A percentile compares a stretch with the other conserved stretches of the same genome.
These are phyloP conservation scores for Lagopus leucura DNA, from an alignment of 2,113 vertebrate genomes.

Conservation along the genomic window DNA sequence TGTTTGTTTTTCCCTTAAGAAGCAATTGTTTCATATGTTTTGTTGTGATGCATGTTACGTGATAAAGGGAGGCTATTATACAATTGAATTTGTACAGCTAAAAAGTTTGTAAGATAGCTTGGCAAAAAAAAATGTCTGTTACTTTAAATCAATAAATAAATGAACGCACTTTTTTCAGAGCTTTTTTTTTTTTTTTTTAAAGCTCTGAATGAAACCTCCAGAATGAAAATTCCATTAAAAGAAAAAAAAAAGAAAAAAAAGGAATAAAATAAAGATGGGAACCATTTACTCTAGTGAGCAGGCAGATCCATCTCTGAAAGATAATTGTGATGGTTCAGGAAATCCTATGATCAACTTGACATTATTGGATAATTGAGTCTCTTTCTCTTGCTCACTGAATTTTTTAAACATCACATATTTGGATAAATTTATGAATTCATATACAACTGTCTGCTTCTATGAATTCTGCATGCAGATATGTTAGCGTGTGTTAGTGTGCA, in stretches of 20 bases:
- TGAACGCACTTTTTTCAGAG: neutral
- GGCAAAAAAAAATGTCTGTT: neutral
- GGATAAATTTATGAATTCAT: neutral
- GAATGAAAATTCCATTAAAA: neutral
- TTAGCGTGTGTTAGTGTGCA: neutral
- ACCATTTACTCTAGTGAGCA: neutral
- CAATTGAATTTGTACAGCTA: neutral
- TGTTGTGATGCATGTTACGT: neutral
- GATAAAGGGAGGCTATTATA: neutral
- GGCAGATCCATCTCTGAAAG: neutral
- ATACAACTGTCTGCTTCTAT: neutral
- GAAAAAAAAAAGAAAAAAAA: neutral
- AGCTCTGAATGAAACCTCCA: neutral
- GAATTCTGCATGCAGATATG: too few relatives aligned
- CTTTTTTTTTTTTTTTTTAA: neutral
- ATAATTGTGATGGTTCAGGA: neutral
- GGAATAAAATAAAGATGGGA: neutral
- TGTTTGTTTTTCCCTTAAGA: neutral
- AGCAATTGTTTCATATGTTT: neutral
- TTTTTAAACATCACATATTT: accelerated
- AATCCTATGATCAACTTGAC: accelerated
- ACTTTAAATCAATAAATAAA: neutral
- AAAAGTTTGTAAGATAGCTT: neutral
- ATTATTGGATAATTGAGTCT: neutral
- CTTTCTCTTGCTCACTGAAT: neutral